Conservation (phyloP, 2,888 invertebrate genomes). For the Apamea monoglypha region DNA sequence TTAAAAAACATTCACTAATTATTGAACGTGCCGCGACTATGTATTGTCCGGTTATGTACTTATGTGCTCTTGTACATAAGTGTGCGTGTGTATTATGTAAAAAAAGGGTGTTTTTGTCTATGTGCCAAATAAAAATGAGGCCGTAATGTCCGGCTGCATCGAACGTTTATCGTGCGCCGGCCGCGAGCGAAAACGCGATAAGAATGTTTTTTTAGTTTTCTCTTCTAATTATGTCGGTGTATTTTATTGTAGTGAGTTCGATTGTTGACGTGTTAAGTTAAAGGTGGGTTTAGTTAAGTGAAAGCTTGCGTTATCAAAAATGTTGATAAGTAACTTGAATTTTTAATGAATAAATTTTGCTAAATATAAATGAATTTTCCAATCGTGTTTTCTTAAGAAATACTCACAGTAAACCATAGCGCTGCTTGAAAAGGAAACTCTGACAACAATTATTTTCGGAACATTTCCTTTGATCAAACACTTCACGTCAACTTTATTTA, state of each 20-base stretch:
- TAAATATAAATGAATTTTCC: neutral
- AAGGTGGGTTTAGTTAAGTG: neutral
- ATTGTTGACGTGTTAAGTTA: neutral
- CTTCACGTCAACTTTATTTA: neutral
- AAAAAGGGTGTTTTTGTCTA: slow-evolving; percentile 90
- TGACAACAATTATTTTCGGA: neutral
- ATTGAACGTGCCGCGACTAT: slow-evolving; percentile 81
- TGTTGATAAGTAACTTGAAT: neutral
- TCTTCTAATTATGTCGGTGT: slow-evolving; percentile 30
- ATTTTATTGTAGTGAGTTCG: neutral
- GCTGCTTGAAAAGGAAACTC: neutral
- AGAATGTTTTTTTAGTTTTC: slow-evolving; percentile 63
- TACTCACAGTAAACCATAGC: neutral
- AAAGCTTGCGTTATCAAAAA: neutral
- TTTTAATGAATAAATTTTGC: neutral
- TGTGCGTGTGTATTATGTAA: slow-evolving; percentile 82
- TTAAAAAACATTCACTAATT: slow-evolving; percentile 89
- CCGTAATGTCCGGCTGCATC: slow-evolving; percentile 88
- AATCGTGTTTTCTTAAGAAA: neutral
- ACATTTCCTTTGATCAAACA: slow-evolving; percentile 3
- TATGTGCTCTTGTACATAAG: slow-evolving; percentile 63
- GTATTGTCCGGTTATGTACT: slow-evolving; percentile 76
- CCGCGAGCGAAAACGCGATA: slow-evolving; percentile 70
- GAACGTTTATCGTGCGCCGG: slow-evolving; percentile 84
- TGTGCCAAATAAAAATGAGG: slow-evolving; percentile 90